Evolutionary conservation across 2,888 invertebrate genomes (phyloP).

Genomic region (Electrophaes corylata): DNA sequence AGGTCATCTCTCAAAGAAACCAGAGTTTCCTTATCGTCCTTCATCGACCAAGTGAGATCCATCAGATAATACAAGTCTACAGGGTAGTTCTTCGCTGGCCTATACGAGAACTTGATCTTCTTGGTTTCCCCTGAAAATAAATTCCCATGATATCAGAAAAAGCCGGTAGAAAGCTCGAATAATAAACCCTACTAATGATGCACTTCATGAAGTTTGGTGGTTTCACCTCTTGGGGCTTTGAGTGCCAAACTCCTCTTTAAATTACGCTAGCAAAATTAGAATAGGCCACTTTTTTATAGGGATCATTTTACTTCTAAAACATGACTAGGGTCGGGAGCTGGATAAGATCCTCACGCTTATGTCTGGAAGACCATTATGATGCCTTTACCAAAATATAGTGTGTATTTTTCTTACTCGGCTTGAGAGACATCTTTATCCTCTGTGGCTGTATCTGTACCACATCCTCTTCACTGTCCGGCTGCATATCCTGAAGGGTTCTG

Average conservation of each 20-base stretch:
- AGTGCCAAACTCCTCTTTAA: no score
- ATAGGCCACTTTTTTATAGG: no score
- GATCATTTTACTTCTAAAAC: no score
- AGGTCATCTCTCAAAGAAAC: conserved; percentile 86
- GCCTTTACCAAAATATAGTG: neutral
- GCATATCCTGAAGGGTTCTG: conserved; percentile 78
- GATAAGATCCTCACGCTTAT: no score
- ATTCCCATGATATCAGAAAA: neutral
- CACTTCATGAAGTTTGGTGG: no score
- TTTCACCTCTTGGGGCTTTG: no score
- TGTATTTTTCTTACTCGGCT: conserved; percentile 79
- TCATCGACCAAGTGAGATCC: conserved; percentile 96
- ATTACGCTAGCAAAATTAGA: no score
- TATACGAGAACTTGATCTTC: conserved; percentile 86
- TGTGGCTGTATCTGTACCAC: conserved; percentile 88
- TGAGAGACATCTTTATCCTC: conserved; percentile 82
- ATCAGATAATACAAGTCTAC: conserved; percentile 95
- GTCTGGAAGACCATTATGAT: no score
- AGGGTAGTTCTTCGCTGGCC: conserved; percentile 93
- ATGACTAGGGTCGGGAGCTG: no score
- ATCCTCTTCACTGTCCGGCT: conserved; percentile 63
- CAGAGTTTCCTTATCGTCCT: conserved; percentile 92
- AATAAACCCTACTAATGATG: no score
- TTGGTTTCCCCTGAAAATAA: conserved; percentile 81
- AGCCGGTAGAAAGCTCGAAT: neutral